phyloP scores from a whole-genome alignment of 2,113 vertebrate species.

The Gobiocypris rarus region DNA sequence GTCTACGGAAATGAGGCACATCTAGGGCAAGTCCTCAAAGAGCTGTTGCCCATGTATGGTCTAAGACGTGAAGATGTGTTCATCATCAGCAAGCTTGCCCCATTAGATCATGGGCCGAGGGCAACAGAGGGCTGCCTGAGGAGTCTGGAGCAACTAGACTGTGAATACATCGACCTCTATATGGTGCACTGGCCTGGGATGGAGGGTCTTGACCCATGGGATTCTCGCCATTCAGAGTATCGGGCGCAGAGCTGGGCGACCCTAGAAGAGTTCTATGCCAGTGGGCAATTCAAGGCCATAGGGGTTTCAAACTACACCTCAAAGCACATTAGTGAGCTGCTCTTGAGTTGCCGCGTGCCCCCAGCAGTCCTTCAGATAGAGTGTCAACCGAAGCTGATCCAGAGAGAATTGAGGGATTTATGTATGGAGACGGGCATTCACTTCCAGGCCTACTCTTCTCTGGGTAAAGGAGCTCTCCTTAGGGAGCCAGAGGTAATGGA shows the following conservation, averaged over 20 bases:
- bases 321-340: slow-evolving; percentile 63
- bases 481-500: slow-evolving; percentile 50
- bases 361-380: slow-evolving; percentile 71
- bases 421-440: slow-evolving; percentile 61
- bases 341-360: slow-evolving; percentile 56
- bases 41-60: slow-evolving; percentile 64
- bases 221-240: slow-evolving; percentile 55
- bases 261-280: slow-evolving; percentile 62
- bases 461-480: slow-evolving; percentile 69
- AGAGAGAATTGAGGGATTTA: slow-evolving; percentile 59
- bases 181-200: slow-evolving; percentile 74
- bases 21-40: slow-evolving; percentile 59
- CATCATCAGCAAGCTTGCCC: slow-evolving; percentile 71
- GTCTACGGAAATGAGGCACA: slow-evolving; percentile 68
- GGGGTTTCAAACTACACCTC: slow-evolving; percentile 72
- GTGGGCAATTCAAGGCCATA: slow-evolving; percentile 63
- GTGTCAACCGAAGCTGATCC: slow-evolving; percentile 66
- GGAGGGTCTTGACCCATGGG: slow-evolving; percentile 58
- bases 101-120: slow-evolving; percentile 59
- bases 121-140: slow-evolving; percentile 57
- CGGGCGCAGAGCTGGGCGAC: slow-evolving; percentile 64
- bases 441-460: slow-evolving; percentile 73
- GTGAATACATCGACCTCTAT: slow-evolving; percentile 69
- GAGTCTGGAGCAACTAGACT: slow-evolving; percentile 63
- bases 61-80: slow-evolving; percentile 67